Conservation (phyloP, 2,888 invertebrate genomes). For the Melieria omissa region DNA sequence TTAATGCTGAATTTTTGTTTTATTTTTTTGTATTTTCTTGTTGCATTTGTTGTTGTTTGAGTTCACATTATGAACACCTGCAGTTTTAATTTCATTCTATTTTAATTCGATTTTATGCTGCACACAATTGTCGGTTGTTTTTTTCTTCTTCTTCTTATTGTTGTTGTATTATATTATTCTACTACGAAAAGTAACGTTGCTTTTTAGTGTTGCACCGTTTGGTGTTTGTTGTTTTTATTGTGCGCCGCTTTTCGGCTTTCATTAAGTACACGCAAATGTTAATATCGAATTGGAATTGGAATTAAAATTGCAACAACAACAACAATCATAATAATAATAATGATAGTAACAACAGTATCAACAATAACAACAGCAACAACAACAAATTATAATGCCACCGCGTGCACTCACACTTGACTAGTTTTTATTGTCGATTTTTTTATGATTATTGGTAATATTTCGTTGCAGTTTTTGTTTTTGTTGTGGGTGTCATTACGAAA, state of each 20-base stretch:
- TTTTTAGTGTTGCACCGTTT: not conserved
- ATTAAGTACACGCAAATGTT: slow-evolving; percentile 56
- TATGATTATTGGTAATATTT: slow-evolving; percentile 22
- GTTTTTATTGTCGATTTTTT: not conserved
- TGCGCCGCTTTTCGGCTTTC: slow-evolving; percentile 43
- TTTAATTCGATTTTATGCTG: not conserved
- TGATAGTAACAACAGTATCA: too few species aligned
- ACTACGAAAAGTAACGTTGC: not conserved
- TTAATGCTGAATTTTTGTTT: not conserved
- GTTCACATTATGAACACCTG: slow-evolving; percentile 9
- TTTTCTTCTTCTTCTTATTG: not conserved
- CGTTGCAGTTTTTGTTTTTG: slow-evolving; percentile 2
- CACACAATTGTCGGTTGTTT: too few species aligned
- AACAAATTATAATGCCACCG: too few species aligned
- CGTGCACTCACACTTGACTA: too few species aligned
- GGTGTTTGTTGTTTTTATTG: slow-evolving; percentile 41
- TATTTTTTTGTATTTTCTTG: not conserved
- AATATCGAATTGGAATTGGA: slow-evolving; percentile 15
- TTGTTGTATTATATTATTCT: not conserved
- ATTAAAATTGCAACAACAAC: slow-evolving; percentile 10
- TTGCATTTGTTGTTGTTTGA: not conserved
- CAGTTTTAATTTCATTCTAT: slow-evolving; percentile 2
- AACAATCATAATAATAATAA: too few species aligned
- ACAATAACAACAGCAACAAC: too few species aligned
- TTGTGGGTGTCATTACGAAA: slow-evolving; percentile 8